These are phyloP conservation scores for Pangasius krempfi DNA, from an alignment of 2,797 vertebrate genomes.

Conservation along the genomic window DNA sequence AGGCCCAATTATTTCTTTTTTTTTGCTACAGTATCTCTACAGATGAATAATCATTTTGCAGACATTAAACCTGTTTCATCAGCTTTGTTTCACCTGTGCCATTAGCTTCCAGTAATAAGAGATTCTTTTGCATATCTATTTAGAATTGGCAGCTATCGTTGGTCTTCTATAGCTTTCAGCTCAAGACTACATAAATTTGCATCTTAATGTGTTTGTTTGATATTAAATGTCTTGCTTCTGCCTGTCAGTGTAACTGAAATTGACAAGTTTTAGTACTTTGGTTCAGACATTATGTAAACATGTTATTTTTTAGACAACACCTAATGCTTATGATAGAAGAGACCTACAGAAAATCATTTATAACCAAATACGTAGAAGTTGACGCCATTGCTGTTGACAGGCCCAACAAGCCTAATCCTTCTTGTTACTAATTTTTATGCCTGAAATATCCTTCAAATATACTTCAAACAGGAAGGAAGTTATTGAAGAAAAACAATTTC, in stretches of 20 bases:
- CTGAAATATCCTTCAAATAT: background rate
- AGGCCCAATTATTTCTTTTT: no score
- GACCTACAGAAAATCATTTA: background rate
- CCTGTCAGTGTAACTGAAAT: background rate
- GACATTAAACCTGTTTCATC: background rate
- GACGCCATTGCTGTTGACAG: background rate
- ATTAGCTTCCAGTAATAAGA: background rate
- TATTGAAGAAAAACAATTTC: background rate
- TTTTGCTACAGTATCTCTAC: background rate
- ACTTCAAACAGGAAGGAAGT: background rate
- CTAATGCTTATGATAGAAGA: background rate
- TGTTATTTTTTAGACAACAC: background rate
- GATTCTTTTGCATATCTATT: background rate
- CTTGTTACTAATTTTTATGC: background rate
- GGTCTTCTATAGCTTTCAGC: background rate
- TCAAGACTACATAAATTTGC: background rate
- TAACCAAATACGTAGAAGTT: background rate
- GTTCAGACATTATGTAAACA: background rate
- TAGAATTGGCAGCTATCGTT: background rate
- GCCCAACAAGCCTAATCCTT: background rate
- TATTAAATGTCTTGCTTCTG: background rate
- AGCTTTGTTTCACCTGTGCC: background rate
- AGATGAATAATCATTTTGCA: background rate
- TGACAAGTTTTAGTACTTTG: background rate
- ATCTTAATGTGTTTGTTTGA: background rate